Percentiles rank a stretch among this genome's conserved stretches.
phyloP scores from a whole-genome alignment of 2,888 invertebrate species.

The Cylindroiulus punctatus region DNA sequence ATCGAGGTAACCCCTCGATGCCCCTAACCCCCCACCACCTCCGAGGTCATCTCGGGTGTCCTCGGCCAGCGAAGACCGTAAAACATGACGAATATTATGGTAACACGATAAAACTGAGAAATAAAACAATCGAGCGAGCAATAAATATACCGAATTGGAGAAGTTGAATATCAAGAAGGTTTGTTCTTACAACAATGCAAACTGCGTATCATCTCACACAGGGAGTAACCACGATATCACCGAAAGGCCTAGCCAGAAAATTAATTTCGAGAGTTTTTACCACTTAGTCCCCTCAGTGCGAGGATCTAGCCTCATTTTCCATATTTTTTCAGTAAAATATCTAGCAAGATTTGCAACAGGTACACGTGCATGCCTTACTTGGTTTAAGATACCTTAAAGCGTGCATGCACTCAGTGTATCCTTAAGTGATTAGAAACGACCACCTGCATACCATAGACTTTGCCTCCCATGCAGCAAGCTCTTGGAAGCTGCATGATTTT shows the following conservation, averaged over 20 bases:
- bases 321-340: too few relatives aligned
- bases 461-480: too few relatives aligned
- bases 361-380: too few relatives aligned
- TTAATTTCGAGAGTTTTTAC: too few relatives aligned
- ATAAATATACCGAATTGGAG: conserved; percentile 28
- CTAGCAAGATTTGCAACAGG: too few relatives aligned
- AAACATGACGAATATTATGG: neutral
- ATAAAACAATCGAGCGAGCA: conserved; percentile 15
- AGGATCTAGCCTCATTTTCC: too few relatives aligned
- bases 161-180: neutral
- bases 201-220: neutral
- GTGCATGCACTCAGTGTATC: too few relatives aligned
- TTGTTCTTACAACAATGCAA: conserved; percentile 37
- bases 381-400: too few relatives aligned
- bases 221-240: neutral
- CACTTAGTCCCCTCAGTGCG: too few relatives aligned
- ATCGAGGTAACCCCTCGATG: neutral
- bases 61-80: conserved; percentile 11
- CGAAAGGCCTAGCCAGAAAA: neutral
- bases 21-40: neutral
- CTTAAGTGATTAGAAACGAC: too few relatives aligned
- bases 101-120: conserved; percentile 23
- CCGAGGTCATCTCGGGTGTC: neutral
- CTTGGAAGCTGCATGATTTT: too few relatives aligned
- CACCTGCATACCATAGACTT: too few relatives aligned